Conservation (phyloP, 2,113 vertebrate genomes). For the Oceanodroma tethys region DNA sequence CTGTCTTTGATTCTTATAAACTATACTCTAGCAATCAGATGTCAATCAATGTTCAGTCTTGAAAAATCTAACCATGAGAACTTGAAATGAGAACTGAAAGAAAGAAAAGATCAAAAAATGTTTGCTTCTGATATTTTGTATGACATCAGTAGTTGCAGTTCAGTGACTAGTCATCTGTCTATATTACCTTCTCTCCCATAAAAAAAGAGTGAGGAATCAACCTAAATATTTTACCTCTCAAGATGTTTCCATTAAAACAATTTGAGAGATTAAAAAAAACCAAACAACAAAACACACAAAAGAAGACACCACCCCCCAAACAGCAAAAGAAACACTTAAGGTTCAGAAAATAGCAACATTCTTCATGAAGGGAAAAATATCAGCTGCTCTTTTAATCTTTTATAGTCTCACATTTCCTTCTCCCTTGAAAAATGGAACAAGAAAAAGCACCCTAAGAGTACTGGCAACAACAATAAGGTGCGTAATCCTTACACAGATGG, state of each 20-base stretch:
- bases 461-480: not conserved
- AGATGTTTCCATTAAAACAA: not conserved
- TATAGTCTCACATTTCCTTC: not conserved
- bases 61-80: not conserved
- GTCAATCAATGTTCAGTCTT: not conserved
- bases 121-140: not conserved
- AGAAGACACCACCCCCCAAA: not conserved
- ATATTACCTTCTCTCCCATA: too few relatives aligned
- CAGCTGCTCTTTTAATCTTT: not conserved
- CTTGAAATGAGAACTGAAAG: not conserved
- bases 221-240: not conserved
- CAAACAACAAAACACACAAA: too few relatives aligned
- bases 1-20: not conserved
- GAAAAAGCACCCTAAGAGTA: not conserved
- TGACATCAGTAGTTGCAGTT: not conserved
- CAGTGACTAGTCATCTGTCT: not conserved
- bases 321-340: not conserved
- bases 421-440: not conserved
- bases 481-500: not conserved
- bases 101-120: not conserved
- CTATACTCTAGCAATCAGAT: not conserved
- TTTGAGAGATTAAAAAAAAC: not conserved
- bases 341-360: not conserved
- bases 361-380: not conserved
- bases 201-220: fast-evolving